phyloP scores from a whole-genome alignment of 2,797 vertebrate genomes.

The Etheostoma nigrum region DNA sequence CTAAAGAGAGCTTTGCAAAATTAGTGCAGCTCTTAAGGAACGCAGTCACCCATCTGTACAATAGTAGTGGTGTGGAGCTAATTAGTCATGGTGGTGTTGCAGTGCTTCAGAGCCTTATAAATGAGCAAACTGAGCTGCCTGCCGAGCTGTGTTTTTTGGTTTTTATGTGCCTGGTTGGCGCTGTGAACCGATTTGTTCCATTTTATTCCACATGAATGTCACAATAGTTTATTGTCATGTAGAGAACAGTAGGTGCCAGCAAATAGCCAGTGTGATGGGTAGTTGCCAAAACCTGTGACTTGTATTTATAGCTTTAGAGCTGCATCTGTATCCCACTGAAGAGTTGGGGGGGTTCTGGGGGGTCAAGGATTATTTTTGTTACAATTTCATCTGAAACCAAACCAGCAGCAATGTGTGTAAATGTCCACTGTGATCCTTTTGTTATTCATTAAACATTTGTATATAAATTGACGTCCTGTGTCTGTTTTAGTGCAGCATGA shows the following conservation, averaged over 20 bases:
- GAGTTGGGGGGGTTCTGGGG: constrained; percentile 66
- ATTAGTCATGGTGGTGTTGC: constrained; percentile 66
- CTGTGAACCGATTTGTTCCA: constrained; percentile 52
- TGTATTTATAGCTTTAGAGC: constrained; percentile 75
- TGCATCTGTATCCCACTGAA: constrained; percentile 76
- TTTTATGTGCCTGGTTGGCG: constrained; percentile 54
- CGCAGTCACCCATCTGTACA: constrained; percentile 65
- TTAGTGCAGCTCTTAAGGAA: constrained; percentile 66
- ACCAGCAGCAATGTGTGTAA: constrained; percentile 80
- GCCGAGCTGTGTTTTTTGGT: constrained; percentile 45
- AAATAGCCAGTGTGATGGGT: constrained; percentile 62
- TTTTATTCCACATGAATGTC: constrained; percentile 69
- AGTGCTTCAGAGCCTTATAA: constrained; percentile 71
- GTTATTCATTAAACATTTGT: constrained; percentile 97
- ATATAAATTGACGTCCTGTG: constrained; percentile 83
- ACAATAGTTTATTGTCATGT: constrained; percentile 68
- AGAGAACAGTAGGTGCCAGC: constrained; percentile 57
- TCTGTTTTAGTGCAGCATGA: constrained; percentile 27
- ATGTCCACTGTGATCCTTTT: constrained; percentile 94
- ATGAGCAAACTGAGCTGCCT: constrained; percentile 67
- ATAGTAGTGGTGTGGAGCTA: constrained; percentile 70
- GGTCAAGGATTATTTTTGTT: constrained; percentile 83
- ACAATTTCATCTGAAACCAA: constrained; percentile 62
- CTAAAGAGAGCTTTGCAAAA: constrained; percentile 57
- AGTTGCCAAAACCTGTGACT: constrained; percentile 76